These are phyloP conservation scores for Pachycephus smyrnensis DNA, from an alignment of 2,888 invertebrate species.

Conservation along the genomic window DNA sequence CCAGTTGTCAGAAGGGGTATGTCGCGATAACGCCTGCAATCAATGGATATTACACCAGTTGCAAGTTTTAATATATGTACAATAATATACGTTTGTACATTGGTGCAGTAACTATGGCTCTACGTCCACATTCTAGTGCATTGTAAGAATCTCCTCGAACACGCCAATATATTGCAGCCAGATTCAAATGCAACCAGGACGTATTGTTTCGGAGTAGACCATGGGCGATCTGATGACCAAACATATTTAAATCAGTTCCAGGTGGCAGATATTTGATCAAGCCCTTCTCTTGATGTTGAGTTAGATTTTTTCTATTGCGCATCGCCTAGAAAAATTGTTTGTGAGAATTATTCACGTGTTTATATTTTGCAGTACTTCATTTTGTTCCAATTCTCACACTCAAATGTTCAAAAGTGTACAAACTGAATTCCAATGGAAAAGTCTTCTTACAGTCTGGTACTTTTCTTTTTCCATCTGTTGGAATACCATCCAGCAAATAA, in stretches of 20 bases:
- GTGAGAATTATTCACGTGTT: neutral
- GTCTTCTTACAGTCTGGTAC: constrained; percentile 76
- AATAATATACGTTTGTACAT: constrained; percentile 68
- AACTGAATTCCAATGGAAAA: constrained; percentile 72
- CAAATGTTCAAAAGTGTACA: constrained; percentile 76
- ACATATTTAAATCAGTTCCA: constrained; percentile 64
- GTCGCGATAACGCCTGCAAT: constrained; percentile 77
- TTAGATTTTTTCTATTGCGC: constrained; percentile 68
- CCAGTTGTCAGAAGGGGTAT: constrained; percentile 81
- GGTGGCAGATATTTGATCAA: constrained; percentile 66
- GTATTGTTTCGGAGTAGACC: constrained; percentile 76
- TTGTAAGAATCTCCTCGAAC: constrained; percentile 79
- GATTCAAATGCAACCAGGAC: constrained; percentile 84
- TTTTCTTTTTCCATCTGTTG: constrained; percentile 54
- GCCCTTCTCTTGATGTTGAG: constrained; percentile 69
- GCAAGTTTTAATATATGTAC: neutral
- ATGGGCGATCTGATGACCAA: constrained; percentile 75
- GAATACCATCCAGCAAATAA: constrained; percentile 50
- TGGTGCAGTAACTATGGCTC: constrained; percentile 81
- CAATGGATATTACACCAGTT: neutral
- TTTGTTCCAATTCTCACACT: constrained; percentile 58
- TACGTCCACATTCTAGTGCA: constrained; percentile 82
- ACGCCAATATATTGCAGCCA: constrained; percentile 85
- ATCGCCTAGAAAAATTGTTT: constrained; percentile 63
- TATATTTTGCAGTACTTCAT: no score